Base-by-base conservation (phyloP, 2,888 invertebrate genomes). In the Aromia moschata region DNA sequence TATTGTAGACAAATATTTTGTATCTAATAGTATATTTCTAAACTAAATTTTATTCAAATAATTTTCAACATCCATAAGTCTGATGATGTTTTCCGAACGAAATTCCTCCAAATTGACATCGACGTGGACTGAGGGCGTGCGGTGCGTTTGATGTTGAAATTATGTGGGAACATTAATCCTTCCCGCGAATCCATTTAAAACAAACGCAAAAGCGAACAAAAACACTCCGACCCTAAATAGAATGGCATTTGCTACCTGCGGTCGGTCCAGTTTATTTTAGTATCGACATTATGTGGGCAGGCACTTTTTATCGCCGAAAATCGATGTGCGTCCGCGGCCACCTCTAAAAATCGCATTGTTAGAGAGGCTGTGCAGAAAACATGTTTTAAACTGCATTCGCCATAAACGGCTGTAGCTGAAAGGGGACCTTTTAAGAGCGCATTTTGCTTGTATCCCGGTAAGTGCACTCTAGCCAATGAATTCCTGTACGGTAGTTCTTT, bases 201-300 rank as follows among this genome's bases (percentile, higher is more conserved):
- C 18, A 9, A 25, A 5, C 9, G 20, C 17, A 47, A 49, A 47
- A 38, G 33, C 25, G 49, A 49, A 49, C 38, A 43, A 37, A 15
- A 47, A 49, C 15, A 15, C 49, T 25, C 2, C 30, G 38, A 14
- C 49, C 49, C 37, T 38, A 49, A 38, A 49, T 38, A 49, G 38
- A 49, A 49, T 38, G 38, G 49, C 38, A 49, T 49, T 25, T 38
- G 14, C 37, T 49, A 49, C 49, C 49, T 49, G 49, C 15, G 38
- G 38, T 49, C 38, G 25, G 25, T 43, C 20, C 25, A 15, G 25
- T 20, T 25, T 25, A 49, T 49, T 38, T 25, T 25, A 15, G 38
- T 25, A 38, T 38, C 18, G 49, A n/a, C n/a, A n/a, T 38, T 44
- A 20, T 25, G 38, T 15, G 30, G 25, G 38, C 1, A 25, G 15